phyloP scores from a whole-genome alignment of 2,113 vertebrate genomes.

The Picathartes gymnocephalus region DNA sequence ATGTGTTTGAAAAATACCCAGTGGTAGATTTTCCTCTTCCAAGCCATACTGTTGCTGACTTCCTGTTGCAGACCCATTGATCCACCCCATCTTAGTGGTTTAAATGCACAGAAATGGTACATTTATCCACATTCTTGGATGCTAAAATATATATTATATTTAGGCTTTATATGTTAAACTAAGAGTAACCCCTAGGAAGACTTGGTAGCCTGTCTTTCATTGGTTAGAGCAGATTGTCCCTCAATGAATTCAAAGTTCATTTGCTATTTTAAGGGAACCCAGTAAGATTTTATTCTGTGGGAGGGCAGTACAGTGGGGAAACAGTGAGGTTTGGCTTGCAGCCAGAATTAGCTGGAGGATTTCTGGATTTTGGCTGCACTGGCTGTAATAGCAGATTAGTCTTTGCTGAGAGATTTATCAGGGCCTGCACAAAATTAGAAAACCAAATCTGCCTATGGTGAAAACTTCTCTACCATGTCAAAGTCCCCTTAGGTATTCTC shows the following conservation, averaged over 20 bases:
- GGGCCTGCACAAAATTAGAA: slow-evolving; percentile 18
- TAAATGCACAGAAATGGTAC: not conserved
- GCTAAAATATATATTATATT: not conserved
- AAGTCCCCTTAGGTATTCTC: not conserved
- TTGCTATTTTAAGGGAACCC: slow-evolving; percentile 15
- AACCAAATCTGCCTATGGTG: not conserved
- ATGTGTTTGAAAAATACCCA: not conserved
- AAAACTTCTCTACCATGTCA: not conserved
- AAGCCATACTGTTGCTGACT: not conserved
- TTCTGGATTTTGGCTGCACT: slow-evolving; percentile 22
- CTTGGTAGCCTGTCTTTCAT: not conserved
- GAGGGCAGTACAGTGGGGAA: not conserved
- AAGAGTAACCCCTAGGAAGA: not conserved
- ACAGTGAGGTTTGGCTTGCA: not conserved
- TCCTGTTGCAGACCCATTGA: not conserved
- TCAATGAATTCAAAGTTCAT: not conserved
- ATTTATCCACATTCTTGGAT: not conserved
- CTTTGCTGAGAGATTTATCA: not conserved
- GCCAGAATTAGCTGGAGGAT: not conserved
- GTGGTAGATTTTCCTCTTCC: not conserved
- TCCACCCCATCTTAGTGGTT: not conserved
- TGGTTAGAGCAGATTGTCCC: not conserved
- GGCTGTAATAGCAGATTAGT: not conserved
- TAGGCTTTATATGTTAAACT: not conserved
- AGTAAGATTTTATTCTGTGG: not conserved